phyloP scores from a whole-genome alignment of 2,113 vertebrate species.

The Urocitellus parryii region DNA sequence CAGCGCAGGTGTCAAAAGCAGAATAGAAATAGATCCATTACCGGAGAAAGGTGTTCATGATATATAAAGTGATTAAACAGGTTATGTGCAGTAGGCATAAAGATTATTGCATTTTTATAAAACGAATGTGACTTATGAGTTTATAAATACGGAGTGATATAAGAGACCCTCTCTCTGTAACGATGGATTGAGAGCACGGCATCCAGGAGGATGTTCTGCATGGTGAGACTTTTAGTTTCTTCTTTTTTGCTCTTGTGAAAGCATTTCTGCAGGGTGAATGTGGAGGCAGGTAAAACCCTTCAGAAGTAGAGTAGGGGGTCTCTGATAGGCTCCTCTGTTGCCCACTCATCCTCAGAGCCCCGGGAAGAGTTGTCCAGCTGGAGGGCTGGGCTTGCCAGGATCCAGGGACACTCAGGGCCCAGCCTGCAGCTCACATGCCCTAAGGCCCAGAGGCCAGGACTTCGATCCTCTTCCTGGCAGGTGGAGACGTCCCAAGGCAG shows the following conservation, averaged over 20 bases:
- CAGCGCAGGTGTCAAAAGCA: constrained; percentile 8
- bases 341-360: not conserved
- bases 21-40: constrained; percentile 63
- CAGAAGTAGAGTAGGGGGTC: not conserved
- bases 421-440: not conserved
- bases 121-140: constrained; percentile 60
- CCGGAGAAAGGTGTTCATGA: not conserved
- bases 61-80: constrained; percentile 67
- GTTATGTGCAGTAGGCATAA: constrained; percentile 48
- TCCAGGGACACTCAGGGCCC: not conserved
- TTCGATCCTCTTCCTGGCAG: not conserved
- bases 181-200: not conserved
- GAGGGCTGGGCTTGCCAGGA: not conserved
- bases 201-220: not conserved
- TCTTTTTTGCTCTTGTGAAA: not conserved
- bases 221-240: not conserved
- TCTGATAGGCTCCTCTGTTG: not conserved
- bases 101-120: constrained; percentile 71
- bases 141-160: constrained; percentile 38
- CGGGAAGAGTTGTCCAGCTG: not conserved
- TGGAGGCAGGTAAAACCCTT: not conserved
- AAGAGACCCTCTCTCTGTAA: not conserved
- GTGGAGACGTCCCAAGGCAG: not conserved
- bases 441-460: rapidly evolving
- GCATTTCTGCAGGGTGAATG: not conserved